Evolutionary conservation across 2,888 invertebrate species (phyloP).

Genomic region (Kuschelorhynchus macadamiae): DNA sequence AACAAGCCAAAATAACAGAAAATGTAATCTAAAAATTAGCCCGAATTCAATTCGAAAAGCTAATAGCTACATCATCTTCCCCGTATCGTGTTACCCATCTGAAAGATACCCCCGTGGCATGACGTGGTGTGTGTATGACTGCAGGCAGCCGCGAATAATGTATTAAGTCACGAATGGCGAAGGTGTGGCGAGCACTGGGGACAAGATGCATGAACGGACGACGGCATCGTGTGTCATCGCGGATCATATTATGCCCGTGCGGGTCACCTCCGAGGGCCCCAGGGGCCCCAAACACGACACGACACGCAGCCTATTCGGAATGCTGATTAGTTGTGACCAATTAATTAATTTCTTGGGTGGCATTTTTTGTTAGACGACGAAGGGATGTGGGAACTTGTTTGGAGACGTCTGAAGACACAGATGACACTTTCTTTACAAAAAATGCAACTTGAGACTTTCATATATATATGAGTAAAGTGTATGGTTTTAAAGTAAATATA

Average conservation of each 20-base stretch:
- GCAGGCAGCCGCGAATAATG: constrained; percentile 41
- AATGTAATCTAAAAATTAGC: too few relatives aligned
- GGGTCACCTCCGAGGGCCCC: constrained; percentile 34
- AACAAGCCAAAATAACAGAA: too few relatives aligned
- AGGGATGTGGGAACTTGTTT: too few relatives aligned
- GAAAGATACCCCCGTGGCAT: constrained; percentile 40
- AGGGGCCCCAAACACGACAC: constrained; percentile 28
- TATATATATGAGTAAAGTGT: too few relatives aligned
- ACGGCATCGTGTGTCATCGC: constrained; percentile 44
- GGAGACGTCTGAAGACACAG: too few relatives aligned
- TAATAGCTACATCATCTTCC: constrained; percentile 31
- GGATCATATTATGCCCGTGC: constrained; percentile 48
- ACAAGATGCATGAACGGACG: constrained; percentile 44
- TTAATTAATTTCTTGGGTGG: constrained; percentile 45
- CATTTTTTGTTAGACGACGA: neutral
- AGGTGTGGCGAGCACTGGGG: constrained; percentile 46
- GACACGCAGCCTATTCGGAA: constrained; percentile 43
- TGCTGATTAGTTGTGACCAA: constrained; percentile 42
- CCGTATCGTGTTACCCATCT: constrained; percentile 42
- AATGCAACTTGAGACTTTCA: too few relatives aligned
- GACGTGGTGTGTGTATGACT: constrained; percentile 20
- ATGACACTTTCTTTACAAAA: too few relatives aligned
- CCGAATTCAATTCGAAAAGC: too few relatives aligned
- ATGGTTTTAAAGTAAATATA: too few relatives aligned
- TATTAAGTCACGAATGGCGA: constrained; percentile 47